These are phyloP conservation scores for Tortrix viridana DNA, from an alignment of 2,888 invertebrate species.

Conservation along the genomic window DNA sequence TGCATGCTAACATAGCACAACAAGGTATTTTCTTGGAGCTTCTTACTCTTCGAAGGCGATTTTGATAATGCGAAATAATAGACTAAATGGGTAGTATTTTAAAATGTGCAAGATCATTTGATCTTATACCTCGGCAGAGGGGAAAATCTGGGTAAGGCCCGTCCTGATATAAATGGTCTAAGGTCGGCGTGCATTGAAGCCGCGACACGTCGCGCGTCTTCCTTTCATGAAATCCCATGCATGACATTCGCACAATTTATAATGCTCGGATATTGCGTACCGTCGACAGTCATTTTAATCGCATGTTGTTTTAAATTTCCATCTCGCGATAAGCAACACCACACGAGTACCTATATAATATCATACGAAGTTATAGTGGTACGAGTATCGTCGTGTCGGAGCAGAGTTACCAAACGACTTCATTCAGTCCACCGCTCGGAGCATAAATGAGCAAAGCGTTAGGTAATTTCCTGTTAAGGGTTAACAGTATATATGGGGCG, in stretches of 20 bases:
- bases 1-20: too few relatives aligned
- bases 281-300: conserved; percentile 53
- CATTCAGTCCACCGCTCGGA: conserved; percentile 14
- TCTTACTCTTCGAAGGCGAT: too few relatives aligned
- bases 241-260: conserved; percentile 53
- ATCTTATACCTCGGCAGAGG: too few relatives aligned
- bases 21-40: too few relatives aligned
- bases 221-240: conserved; percentile 51
- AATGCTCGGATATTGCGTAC: conserved; percentile 49
- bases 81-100: too few relatives aligned
- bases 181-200: conserved; percentile 47
- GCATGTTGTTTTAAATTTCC: conserved; percentile 53
- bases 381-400: conserved; percentile 3
- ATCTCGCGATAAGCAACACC: conserved; percentile 25
- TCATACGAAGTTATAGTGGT: conserved; percentile 2
- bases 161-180: too few relatives aligned
- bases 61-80: too few relatives aligned
- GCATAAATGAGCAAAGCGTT: conserved; percentile 19
- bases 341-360: not conserved
- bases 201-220: conserved; percentile 49
- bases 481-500: conserved; percentile 6
- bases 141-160: too few relatives aligned
- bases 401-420: conserved; percentile 28
- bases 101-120: too few relatives aligned
- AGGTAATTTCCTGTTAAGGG: conserved; percentile 27